Conservation (phyloP, 1,140 invertebrate species). For the Hypsibius dujardini region DNA sequence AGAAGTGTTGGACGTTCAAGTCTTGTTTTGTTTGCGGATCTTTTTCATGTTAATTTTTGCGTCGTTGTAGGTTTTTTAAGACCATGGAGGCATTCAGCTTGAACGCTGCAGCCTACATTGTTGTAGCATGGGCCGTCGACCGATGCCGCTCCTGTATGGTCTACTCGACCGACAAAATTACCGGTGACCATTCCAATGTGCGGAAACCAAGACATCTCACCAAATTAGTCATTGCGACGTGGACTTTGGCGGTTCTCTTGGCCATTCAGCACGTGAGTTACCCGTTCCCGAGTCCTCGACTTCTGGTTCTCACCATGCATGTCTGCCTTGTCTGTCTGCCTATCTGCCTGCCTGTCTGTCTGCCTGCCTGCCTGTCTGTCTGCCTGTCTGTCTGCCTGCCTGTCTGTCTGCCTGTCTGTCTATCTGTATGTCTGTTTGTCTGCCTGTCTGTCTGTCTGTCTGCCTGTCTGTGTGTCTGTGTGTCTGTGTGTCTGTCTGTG, state of each 20-base stretch:
- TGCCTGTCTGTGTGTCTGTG: no score
- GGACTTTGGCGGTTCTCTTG: not conserved
- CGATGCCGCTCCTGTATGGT: conserved; percentile 4
- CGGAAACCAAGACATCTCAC: not conserved
- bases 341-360: not conserved
- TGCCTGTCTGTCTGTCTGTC: no score
- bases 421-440: no score
- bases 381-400: not conserved
- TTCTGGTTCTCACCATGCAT: no score
- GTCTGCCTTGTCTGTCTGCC: not conserved
- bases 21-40: no score
- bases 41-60: no score
- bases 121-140: conserved; percentile 3
- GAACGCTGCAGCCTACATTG: conserved; percentile 3
- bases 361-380: no score
- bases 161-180: not conserved
- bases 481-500: no score
- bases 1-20: no score
- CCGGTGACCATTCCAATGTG: not conserved
- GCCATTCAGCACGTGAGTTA: conserved; percentile 5
- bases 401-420: not conserved
- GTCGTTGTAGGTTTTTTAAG: no score
- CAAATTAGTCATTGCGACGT: not conserved
- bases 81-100: conserved; percentile 13
- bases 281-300: no score